Evolutionary conservation across 2,888 invertebrate genomes (phyloP), one percentile per base, ranked within the genome.

Genomic region (Cataglyphis livida): DNA sequence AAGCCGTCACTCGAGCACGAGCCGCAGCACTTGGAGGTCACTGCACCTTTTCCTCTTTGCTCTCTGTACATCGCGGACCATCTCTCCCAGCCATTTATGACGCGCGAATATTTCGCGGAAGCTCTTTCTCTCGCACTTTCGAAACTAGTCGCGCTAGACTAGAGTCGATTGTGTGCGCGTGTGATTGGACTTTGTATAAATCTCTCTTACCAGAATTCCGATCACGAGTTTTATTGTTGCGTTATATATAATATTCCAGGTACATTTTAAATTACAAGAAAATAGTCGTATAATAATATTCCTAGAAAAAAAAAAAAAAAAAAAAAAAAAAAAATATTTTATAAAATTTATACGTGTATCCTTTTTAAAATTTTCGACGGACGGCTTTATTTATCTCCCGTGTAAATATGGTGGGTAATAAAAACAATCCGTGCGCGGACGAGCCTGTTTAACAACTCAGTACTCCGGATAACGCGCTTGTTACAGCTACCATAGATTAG

Each of bases 21-120:
- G 90, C 89, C 88, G 88, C 89, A 86, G 78, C 83, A 76, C 82
- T 81, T 82, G 83, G 90, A 89, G 93, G 92, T 93, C 93, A 93
- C 92, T 93, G 93, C 92, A 93, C 93, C 91, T 93, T 91, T 51
- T 91, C 85, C 88, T 89, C 86, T 81, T 85, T 83, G 70, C 84
- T 66, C 70, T 85, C 84, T 79, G 87, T 84, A 75, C 76, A 75
- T 83, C 85, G 73, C 83, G 74, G 82, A 84, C 75, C 70, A 61
- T 83, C 83, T 82, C 84, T 83, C 68, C 84, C 78, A 62, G 59
- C 75, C 79, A 79, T 84, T 87, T 75, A 48, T 78, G 32, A 78
- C 62, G 41, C 73, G 71, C 66, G 68, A 68, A 64, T 71, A 57
- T 85, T 78, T 57, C n/a, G 38, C 57, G n/a, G 48, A 41, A 28